These are phyloP conservation scores for Flexamia atlantica DNA, from an alignment of 2,888 invertebrate genomes.

Conservation along the genomic window DNA sequence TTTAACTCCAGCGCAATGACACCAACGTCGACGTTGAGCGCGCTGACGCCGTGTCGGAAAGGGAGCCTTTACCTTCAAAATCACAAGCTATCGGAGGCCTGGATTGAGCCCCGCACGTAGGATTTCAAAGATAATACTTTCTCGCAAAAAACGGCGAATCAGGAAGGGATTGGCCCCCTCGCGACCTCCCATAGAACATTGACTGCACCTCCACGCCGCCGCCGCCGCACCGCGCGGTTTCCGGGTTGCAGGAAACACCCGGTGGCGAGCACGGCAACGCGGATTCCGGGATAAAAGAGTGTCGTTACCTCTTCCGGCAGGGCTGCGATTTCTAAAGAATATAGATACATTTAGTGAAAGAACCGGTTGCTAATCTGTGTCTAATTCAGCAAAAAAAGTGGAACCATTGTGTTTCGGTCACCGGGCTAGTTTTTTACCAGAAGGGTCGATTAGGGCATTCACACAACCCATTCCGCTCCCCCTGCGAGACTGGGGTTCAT, in stretches of 20 bases:
- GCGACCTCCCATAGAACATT: slow-evolving; percentile 35
- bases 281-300: slow-evolving; percentile 52
- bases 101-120: not conserved
- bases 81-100: not conserved
- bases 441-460: slow-evolving; percentile 58
- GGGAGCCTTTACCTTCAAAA: not conserved
- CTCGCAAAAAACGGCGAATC: not conserved
- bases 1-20: no score
- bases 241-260: slow-evolving; percentile 55
- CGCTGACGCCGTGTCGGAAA: no score
- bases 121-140: not conserved
- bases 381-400: slow-evolving; percentile 58
- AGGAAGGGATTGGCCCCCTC: not conserved
- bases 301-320: slow-evolving; percentile 56
- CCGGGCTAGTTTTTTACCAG: slow-evolving; percentile 53
- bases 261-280: slow-evolving; percentile 34
- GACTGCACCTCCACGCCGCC: no score
- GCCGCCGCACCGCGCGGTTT: slow-evolving; percentile 37
- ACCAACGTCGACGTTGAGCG: no score
- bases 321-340: slow-evolving; percentile 58
- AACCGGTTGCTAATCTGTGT: slow-evolving; percentile 59
- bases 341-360: slow-evolving; percentile 59
- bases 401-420: slow-evolving; percentile 50
- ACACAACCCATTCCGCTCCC: slow-evolving; percentile 46
- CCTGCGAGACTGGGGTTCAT: slow-evolving; percentile 29